These are phyloP conservation scores for Trimorus sp. DNA, from an alignment of 2,888 invertebrate species.

Conservation along the genomic window DNA sequence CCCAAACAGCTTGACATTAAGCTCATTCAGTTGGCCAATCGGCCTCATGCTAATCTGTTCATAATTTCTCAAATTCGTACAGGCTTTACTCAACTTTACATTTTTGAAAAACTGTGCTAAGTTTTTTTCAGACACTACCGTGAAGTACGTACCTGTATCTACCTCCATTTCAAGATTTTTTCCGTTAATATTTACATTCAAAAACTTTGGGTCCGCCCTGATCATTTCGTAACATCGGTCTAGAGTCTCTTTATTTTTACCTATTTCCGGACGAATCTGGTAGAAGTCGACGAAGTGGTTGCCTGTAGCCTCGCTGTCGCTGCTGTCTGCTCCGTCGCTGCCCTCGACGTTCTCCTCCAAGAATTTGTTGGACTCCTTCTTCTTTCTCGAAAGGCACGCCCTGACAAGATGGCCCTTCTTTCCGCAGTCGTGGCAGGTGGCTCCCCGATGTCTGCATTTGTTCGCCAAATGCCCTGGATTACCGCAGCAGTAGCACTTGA, in stretches of 20 bases:
- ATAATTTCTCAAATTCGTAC: not conserved
- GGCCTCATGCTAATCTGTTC: conserved; percentile 2
- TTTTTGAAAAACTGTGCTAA: not conserved
- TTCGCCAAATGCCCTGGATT: no score
- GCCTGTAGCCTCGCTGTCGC: not conserved
- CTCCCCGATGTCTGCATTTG: no score
- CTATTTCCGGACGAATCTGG: not conserved
- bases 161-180: not conserved
- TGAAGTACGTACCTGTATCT: not conserved
- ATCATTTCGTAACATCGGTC: not conserved
- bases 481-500: no score
- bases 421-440: no score
- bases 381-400: not conserved
- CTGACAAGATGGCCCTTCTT: not conserved
- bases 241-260: no score
- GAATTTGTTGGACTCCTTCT: not conserved
- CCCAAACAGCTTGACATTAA: not conserved
- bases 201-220: not conserved
- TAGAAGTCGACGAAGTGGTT: not conserved
- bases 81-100: not conserved
- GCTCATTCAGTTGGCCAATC: not conserved
- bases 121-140: not conserved
- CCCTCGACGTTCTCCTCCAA: not conserved
- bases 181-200: no score
- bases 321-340: not conserved